Evolutionary conservation across 2,113 vertebrate genomes (phyloP).

Genomic region (Osmerus eperlanus): DNA sequence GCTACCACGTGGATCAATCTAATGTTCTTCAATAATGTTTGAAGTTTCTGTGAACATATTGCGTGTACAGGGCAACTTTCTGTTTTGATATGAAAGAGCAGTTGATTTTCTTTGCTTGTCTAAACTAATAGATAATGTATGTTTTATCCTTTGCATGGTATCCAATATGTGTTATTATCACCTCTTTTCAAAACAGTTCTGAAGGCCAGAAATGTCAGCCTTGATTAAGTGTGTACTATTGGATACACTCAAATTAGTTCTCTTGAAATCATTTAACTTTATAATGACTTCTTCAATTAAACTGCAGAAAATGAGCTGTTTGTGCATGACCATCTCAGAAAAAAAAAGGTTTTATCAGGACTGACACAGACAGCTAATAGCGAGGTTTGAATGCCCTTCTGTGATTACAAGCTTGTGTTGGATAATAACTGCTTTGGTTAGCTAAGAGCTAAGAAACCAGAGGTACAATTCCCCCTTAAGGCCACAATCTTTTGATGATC

Average conservation of each 20-base stretch:
- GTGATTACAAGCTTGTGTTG: slow-evolving; percentile 42
- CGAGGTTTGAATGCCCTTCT: slow-evolving; percentile 14
- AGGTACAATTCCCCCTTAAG: no score
- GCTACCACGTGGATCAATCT: not conserved
- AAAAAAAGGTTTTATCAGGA: slow-evolving; percentile 22
- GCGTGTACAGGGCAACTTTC: not conserved
- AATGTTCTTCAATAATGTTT: not conserved
- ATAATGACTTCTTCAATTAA: slow-evolving; percentile 19
- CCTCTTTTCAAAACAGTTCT: no score
- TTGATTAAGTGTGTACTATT: slow-evolving; percentile 4
- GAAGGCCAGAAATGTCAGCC: not conserved
- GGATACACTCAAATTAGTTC: slow-evolving; percentile 24
- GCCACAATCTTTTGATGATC: no score
- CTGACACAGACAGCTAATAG: slow-evolving; percentile 18
- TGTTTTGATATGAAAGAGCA: not conserved
- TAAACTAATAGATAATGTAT: no score
- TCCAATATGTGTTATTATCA: no score
- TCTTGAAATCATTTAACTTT: not conserved
- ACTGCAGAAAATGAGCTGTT: slow-evolving; percentile 19
- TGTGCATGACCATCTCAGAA: slow-evolving; percentile 17
- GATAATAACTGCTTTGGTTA: slow-evolving; percentile 24
- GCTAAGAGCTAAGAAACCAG: slow-evolving; percentile 14
- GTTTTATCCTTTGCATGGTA: no score
- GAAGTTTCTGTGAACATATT: not conserved
- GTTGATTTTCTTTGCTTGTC: no score